Conservation (phyloP, 2,888 invertebrate species). For the Cryptus viduatorius region DNA sequence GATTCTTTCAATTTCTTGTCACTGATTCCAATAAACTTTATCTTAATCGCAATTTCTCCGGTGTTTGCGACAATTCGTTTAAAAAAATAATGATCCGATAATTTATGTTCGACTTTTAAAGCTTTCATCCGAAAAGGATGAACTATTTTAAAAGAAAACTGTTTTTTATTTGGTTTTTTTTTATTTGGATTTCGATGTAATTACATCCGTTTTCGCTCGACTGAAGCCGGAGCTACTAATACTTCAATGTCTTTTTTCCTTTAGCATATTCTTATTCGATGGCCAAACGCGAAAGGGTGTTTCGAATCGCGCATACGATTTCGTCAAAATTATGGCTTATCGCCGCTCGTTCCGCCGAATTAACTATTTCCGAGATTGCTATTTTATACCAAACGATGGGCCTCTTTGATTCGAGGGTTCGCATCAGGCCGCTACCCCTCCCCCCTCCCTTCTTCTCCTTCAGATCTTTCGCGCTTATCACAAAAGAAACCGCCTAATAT, state of each 20-base stretch:
- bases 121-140: too few species aligned
- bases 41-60: neutral
- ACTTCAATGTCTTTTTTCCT: slow-evolving; percentile 29
- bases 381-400: slow-evolving; percentile 34
- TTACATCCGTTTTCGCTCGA: neutral
- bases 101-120: too few species aligned
- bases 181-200: too few species aligned
- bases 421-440: slow-evolving; percentile 16
- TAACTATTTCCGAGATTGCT: slow-evolving; percentile 62
- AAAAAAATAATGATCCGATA: too few species aligned
- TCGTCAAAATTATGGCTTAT: slow-evolving; percentile 55
- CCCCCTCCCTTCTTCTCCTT: too few species aligned
- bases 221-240: neutral
- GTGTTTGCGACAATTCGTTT: neutral
- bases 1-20: slow-evolving; percentile 49
- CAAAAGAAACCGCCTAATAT: slow-evolving; percentile 47
- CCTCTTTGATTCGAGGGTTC: slow-evolving; percentile 52
- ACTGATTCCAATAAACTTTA: slow-evolving; percentile 10
- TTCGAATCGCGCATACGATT: slow-evolving; percentile 42
- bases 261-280: slow-evolving; percentile 19
- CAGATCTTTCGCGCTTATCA: slow-evolving; percentile 47
- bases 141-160: too few species aligned
- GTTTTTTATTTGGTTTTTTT: too few species aligned
- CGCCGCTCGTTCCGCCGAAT: slow-evolving; percentile 56
- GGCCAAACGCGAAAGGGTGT: slow-evolving; percentile 26